Percentiles rank a stretch among this genome's conserved stretches.
Evolutionary conservation across 2,113 vertebrate species (phyloP).

Genomic region (Myotis lucifugus): DNA sequence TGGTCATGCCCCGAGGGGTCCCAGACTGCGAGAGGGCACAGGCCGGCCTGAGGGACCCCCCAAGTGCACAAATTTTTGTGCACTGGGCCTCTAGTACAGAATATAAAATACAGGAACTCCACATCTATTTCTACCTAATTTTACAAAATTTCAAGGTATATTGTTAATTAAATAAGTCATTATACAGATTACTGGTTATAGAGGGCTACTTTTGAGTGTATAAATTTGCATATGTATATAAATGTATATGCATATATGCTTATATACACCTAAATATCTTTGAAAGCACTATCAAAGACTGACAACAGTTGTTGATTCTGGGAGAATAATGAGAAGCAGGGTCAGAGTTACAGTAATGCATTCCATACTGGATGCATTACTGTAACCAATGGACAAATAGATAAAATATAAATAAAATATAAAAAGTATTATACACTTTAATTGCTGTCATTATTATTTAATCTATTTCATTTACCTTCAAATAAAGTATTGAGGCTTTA

Average conservation of each 20-base stretch:
- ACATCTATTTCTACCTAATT: neutral
- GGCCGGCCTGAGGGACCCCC: too few species aligned
- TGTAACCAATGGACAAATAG: neutral
- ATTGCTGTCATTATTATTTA: neutral
- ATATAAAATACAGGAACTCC: neutral
- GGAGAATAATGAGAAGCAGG: neutral
- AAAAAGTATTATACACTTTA: neutral
- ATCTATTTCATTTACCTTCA: neutral
- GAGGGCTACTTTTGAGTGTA: neutral
- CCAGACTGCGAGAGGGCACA: too few species aligned
- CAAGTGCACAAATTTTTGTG: too few species aligned
- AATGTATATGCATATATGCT: neutral
- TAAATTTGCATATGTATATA: neutral
- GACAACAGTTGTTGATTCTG: neutral
- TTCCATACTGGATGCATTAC: neutral
- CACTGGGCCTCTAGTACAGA: too few species aligned
- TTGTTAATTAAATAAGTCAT: neutral
- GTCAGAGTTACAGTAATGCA: neutral
- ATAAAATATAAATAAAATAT: slow-evolving; percentile 10
- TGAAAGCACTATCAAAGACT: neutral
- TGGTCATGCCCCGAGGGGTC: too few species aligned
- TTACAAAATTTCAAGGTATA: neutral
- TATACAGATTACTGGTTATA: neutral
- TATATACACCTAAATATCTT: neutral
- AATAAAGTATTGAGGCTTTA: neutral